A percentile compares a stretch with the other conserved stretches of the same genome.
Evolutionary conservation across 2,888 invertebrate species (phyloP).

Genomic region (Amblyjoppa fuscipennis): DNA sequence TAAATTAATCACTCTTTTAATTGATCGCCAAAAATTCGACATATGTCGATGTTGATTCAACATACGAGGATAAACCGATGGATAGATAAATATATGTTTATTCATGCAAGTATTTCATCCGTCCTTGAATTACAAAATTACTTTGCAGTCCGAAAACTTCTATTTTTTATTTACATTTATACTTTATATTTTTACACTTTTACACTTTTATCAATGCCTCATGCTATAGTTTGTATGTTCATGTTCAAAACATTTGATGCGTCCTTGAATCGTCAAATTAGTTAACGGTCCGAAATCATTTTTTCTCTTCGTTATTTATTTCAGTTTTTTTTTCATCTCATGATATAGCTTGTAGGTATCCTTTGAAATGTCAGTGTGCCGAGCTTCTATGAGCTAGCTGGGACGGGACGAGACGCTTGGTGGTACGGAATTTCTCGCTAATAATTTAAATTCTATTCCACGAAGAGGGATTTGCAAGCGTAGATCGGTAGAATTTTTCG

Average conservation of each 20-base stretch:
- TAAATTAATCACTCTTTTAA: not conserved
- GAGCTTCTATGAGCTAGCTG: not conserved
- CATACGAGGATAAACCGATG: not conserved
- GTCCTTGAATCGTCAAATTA: not conserved
- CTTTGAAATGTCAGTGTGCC: not conserved
- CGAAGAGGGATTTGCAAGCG: slow-evolving; percentile 10
- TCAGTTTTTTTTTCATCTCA: not conserved
- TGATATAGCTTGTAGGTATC: not conserved
- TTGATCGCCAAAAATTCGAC: not conserved
- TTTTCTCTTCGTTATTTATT: not conserved
- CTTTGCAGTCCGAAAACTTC: no score
- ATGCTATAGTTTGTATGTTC: no score
- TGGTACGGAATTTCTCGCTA: not conserved
- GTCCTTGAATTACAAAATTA: not conserved
- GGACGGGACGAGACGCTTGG: not conserved
- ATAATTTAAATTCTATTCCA: slow-evolving; percentile 49
- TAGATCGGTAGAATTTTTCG: slow-evolving; percentile 15
- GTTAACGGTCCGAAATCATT: not conserved
- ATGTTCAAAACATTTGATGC: not conserved
- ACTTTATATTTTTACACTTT: no score
- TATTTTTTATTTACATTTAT: no score
- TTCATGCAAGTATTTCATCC: not conserved
- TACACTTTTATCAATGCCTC: no score
- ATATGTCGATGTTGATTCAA: not conserved
- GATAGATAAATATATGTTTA: not conserved